Evolutionary conservation across 1,140 invertebrate genomes (phyloP).

Genomic region (silkworm (Bombyx mori)): DNA sequence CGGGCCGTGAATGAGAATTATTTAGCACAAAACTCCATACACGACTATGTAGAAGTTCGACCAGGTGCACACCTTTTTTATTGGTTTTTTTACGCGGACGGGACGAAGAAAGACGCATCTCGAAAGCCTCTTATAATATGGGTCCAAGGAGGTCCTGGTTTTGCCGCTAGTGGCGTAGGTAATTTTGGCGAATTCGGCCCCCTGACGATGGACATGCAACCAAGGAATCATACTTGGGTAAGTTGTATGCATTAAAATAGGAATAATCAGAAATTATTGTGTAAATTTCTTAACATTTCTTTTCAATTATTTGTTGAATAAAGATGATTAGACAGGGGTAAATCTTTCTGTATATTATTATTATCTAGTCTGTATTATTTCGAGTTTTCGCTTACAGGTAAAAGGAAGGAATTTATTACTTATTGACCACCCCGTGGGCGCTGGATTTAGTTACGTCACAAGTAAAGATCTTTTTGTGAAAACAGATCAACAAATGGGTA

Average conservation of each 20-base stretch:
- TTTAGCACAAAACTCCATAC: conserved; percentile 33
- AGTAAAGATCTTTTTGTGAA: conserved; percentile 61
- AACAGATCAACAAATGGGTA: conserved; percentile 76
- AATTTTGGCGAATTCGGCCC: conserved; percentile 60
- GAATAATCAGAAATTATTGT: no score
- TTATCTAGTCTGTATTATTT: background rate
- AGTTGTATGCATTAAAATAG: conserved; percentile 8
- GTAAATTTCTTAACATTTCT: no score
- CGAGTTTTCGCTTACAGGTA: conserved; percentile 66
- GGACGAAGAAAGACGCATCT: conserved; percentile 27
- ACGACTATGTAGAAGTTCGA: conserved; percentile 49
- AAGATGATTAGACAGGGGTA: no score
- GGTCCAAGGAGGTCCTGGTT: conserved; percentile 56
- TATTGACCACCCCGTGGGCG: conserved; percentile 80
- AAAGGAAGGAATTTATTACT: conserved; percentile 75
- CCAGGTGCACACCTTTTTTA: conserved; percentile 52
- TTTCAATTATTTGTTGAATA: no score
- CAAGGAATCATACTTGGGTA: conserved; percentile 63
- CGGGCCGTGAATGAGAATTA: conserved; percentile 24
- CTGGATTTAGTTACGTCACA: conserved; percentile 79
- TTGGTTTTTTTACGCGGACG: conserved; percentile 58
- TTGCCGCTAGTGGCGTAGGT: conserved; percentile 48
- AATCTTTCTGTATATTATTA: no score
- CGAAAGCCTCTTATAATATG: conserved; percentile 55
- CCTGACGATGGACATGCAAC: conserved; percentile 43